These are phyloP conservation scores for Malurus leucopterus DNA, from an alignment of 2,797 vertebrate species.

Conservation along the genomic window DNA sequence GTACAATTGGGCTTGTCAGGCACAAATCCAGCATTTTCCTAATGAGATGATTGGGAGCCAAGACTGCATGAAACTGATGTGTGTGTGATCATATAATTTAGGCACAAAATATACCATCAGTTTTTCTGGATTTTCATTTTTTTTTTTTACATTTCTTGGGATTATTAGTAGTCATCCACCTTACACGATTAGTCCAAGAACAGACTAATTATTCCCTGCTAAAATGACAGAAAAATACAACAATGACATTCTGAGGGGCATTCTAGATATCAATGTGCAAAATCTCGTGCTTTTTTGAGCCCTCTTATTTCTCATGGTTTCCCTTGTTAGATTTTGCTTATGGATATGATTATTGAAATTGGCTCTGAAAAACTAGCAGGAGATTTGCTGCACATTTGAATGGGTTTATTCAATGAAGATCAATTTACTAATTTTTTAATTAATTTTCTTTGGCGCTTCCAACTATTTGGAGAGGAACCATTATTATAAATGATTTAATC, in stretches of 20 bases:
- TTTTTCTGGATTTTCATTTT: not conserved
- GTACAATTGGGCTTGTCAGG: accelerated
- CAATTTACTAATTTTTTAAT: slow-evolving; percentile 3
- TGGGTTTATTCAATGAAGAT: not conserved
- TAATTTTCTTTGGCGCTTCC: slow-evolving; percentile 1
- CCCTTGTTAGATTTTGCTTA: not conserved
- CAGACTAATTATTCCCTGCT: not conserved
- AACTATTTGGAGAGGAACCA: not conserved
- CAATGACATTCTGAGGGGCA: not conserved
- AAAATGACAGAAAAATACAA: not conserved
- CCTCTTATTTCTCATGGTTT: not conserved
- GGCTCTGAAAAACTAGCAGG: not conserved
- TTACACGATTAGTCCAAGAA: not conserved
- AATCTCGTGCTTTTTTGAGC: not conserved
- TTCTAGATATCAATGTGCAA: not conserved
- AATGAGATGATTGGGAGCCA: not conserved
- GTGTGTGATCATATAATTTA: not conserved
- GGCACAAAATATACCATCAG: not conserved
- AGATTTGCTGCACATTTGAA: not conserved
- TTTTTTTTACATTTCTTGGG: not conserved
- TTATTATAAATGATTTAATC: slow-evolving; percentile 10
- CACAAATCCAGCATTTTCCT: not conserved
- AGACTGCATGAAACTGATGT: not conserved
- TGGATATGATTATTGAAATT: not conserved
- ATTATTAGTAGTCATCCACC: not conserved